Conservation (phyloP, 1,140 invertebrate genomes). For the Drosophila mayri region DNA sequence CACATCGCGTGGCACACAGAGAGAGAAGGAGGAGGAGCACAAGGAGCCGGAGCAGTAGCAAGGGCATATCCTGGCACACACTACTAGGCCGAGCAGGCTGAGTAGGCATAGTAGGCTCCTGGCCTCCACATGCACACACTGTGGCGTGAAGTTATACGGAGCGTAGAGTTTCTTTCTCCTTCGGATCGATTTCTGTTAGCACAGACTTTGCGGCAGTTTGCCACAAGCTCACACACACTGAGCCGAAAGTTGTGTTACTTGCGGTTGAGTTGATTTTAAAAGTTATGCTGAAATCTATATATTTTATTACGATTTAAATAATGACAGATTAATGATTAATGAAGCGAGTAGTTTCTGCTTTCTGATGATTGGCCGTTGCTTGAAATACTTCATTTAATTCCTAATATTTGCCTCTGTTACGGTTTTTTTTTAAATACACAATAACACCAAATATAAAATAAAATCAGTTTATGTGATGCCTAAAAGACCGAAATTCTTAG, state of each 20-base stretch:
- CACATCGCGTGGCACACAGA: constrained; percentile 74
- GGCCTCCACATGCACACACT: constrained; percentile 49
- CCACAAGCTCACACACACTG: constrained; percentile 35
- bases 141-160: constrained; percentile 66
- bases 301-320: background rate
- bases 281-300: background rate
- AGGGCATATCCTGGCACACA: constrained; percentile 22
- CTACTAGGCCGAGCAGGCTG: constrained; percentile 4
- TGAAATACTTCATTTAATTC: too few species aligned
- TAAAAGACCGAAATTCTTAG: too few species aligned
- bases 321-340: background rate
- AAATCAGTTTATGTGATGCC: too few species aligned
- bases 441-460: too few species aligned
- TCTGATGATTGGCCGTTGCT: background rate
- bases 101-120: constrained; percentile 18
- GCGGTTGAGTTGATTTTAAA: background rate
- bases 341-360: background rate
- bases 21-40: background rate
- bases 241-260: background rate
- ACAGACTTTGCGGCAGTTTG: constrained; percentile 78
- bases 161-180: constrained; percentile 50
- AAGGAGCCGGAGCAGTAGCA: constrained; percentile 1
- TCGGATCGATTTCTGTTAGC: constrained; percentile 66
- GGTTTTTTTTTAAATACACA: too few species aligned
- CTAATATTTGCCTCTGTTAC: too few species aligned